These are phyloP conservation scores for Sturmia bella DNA, from an alignment of 2,888 invertebrate genomes.

Conservation along the genomic window DNA sequence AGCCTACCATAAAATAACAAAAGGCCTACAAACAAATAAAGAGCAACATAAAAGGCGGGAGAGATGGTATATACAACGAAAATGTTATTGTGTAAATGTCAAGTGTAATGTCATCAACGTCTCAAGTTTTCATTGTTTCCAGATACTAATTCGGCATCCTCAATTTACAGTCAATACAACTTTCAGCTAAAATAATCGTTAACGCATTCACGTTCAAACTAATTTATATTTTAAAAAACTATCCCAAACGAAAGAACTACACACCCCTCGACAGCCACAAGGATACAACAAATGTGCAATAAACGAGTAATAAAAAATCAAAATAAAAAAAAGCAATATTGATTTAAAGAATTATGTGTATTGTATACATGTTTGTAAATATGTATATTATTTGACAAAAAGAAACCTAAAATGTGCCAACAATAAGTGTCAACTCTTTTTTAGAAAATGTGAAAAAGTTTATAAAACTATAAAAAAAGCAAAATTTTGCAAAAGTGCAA, in stretches of 20 bases:
- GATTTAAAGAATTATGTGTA: too few relatives aligned
- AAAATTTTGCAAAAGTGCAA: constrained; percentile 14
- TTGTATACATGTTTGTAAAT: too few relatives aligned
- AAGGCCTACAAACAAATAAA: constrained; percentile 48
- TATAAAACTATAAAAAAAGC: neutral
- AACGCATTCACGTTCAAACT: constrained; percentile 35
- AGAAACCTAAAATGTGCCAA: too few relatives aligned
- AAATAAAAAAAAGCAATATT: too few relatives aligned
- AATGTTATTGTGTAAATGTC: constrained; percentile 76
- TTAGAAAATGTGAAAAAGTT: constrained; percentile 7
- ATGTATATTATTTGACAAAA: too few relatives aligned
- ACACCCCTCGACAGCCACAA: constrained; percentile 2
- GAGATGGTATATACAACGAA: constrained; percentile 46
- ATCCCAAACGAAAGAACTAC: neutral
- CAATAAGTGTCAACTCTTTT: constrained; percentile 35
- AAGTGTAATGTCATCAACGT: constrained; percentile 81
- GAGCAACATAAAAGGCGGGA: constrained; percentile 62
- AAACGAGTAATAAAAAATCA: constrained; percentile 32
- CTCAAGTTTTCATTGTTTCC: constrained; percentile 70
- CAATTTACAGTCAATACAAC: constrained; percentile 41
- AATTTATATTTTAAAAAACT: constrained; percentile 26
- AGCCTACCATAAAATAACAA: constrained; percentile 46
- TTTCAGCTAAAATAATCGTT: constrained; percentile 40
- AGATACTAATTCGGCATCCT: constrained; percentile 56
- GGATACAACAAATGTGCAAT: constrained; percentile 1